Conservation (phyloP, 2,888 invertebrate species). For the Scrobipalpa costella region DNA sequence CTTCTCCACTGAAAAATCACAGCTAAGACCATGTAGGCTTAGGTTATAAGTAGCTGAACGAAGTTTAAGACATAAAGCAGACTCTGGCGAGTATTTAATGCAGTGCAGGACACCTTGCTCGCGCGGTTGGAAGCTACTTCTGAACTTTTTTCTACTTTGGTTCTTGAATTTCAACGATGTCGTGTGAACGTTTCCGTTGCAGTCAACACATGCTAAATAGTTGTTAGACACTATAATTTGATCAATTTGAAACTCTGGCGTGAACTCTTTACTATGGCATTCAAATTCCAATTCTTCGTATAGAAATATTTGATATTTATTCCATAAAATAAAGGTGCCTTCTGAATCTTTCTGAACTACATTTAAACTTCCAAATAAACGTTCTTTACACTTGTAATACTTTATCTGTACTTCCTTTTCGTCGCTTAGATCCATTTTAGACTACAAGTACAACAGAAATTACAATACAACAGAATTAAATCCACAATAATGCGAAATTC, state of each 20-base stretch:
- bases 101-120: conserved; percentile 44
- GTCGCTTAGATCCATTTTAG: conserved; percentile 47
- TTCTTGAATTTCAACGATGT: conserved; percentile 60
- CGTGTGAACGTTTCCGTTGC: conserved; percentile 50
- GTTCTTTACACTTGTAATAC: conserved; percentile 51
- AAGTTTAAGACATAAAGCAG: conserved; percentile 50
- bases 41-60: conserved; percentile 46
- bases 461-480: no score
- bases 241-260: conserved; percentile 55
- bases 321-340: conserved; percentile 57
- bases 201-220: conserved; percentile 59
- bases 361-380: conserved; percentile 50
- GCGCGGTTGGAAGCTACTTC: conserved; percentile 48
- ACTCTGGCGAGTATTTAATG: conserved; percentile 39
- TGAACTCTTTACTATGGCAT: conserved; percentile 41
- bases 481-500: not conserved
- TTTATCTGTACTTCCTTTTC: conserved; percentile 37
- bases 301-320: conserved; percentile 67
- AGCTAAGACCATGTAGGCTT: conserved; percentile 48
- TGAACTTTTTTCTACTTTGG: conserved; percentile 48
- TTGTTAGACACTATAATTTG: conserved; percentile 50
- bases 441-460: not conserved
- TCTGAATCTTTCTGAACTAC: conserved; percentile 49
- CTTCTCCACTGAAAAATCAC: conserved; percentile 49
- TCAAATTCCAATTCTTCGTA: conserved; percentile 55